These are phyloP conservation scores for Nasua narica DNA, from an alignment of 2,797 vertebrate genomes.

Conservation along the genomic window DNA sequence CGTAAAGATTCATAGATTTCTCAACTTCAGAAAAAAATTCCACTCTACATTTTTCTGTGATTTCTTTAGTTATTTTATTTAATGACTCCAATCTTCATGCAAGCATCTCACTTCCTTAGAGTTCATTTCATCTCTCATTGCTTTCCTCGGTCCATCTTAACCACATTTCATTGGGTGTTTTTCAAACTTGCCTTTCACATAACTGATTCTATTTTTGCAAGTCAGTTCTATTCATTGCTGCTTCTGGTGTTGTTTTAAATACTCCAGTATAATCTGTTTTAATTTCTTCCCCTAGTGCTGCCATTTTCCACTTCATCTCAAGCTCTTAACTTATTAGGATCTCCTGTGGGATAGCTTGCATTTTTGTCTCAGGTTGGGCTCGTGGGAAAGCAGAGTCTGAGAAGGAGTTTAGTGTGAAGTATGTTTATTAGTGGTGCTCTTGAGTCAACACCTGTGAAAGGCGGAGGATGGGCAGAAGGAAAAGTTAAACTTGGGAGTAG, in stretches of 20 bases:
- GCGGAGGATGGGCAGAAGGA: background rate
- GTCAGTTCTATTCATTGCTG: background rate
- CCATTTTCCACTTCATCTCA: background rate
- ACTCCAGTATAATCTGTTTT: background rate
- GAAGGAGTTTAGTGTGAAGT: background rate
- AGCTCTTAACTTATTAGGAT: background rate
- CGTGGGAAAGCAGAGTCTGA: background rate
- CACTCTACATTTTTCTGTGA: background rate
- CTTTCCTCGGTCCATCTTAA: background rate
- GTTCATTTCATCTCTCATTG: background rate
- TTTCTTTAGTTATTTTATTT: background rate
- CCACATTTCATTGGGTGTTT: background rate
- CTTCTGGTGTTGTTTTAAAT: background rate
- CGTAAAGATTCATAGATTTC: background rate
- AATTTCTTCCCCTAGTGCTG: background rate
- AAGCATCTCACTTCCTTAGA: background rate
- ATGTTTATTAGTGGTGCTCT: background rate
- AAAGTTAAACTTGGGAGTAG: background rate
- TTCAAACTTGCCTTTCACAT: background rate
- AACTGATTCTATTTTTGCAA: background rate
- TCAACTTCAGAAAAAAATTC: background rate
- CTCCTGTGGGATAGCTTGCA: background rate
- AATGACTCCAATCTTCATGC: background rate
- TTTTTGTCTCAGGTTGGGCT: background rate
- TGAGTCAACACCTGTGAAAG: background rate